These are phyloP conservation scores for Cheilosia soror DNA, from an alignment of 2,888 invertebrate species.

Conservation along the genomic window DNA sequence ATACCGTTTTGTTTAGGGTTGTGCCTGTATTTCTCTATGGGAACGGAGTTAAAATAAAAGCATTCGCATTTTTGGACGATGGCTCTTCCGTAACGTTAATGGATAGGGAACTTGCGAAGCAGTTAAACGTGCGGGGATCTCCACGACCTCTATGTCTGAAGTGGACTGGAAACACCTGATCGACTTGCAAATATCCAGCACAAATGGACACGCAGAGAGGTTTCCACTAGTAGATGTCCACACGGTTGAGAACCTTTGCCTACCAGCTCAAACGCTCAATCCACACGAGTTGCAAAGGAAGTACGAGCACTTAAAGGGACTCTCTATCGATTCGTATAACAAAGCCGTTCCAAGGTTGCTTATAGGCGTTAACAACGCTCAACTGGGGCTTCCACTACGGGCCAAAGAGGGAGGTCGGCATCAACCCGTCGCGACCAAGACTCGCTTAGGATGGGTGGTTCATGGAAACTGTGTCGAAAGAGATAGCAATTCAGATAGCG, in stretches of 20 bases:
- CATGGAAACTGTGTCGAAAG: neutral
- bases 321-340: conserved; percentile 44
- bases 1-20: too few species aligned
- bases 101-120: neutral
- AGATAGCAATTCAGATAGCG: too few species aligned
- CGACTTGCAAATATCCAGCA: neutral
- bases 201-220: neutral
- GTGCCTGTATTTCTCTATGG: too few species aligned
- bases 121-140: conserved; percentile 1
- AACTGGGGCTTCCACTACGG: conserved; percentile 49
- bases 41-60: neutral
- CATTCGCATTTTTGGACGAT: conserved; percentile 6
- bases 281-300: neutral
- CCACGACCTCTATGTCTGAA: conserved; percentile 1
- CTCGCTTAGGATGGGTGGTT: conserved; percentile 68
- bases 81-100: conserved; percentile 25
- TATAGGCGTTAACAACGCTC: conserved; percentile 61
- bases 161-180: too few species aligned
- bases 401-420: conserved; percentile 50
- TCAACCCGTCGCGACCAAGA: conserved; percentile 61
- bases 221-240: neutral
- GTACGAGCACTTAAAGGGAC: conserved; percentile 21
- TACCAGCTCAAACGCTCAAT: neutral
- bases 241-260: neutral
- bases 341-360: conserved; percentile 33